Evolutionary conservation across 2,888 invertebrate genomes (phyloP).

Genomic region (Candidula unifasciata): DNA sequence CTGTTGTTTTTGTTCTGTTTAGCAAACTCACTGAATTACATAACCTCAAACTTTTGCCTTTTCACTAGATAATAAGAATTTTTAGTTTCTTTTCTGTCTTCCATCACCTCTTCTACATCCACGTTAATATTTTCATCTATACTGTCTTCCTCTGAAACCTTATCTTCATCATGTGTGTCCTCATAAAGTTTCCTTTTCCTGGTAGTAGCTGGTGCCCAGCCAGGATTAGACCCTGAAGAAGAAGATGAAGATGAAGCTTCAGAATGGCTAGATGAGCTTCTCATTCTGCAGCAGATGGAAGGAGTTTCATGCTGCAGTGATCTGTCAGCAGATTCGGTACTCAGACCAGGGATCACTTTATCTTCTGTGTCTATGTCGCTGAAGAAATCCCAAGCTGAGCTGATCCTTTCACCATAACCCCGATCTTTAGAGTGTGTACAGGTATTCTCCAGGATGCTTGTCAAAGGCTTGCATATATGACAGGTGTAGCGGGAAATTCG

Average conservation of each 20-base stretch:
- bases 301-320: not conserved
- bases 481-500: constrained; percentile 13
- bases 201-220: not conserved
- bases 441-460: constrained; percentile 35
- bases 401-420: constrained; percentile 10
- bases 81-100: not conserved
- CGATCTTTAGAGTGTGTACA: constrained; percentile 32
- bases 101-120: not conserved
- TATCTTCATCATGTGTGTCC: not conserved
- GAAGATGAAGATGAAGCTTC: not conserved
- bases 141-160: not conserved
- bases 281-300: not conserved
- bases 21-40: no score
- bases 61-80: not conserved
- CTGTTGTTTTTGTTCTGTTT: no score
- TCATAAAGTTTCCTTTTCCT: constrained; percentile 16
- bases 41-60: not conserved
- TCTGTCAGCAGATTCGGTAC: not conserved
- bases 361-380: constrained; percentile 4
- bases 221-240: not conserved
- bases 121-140: not conserved
- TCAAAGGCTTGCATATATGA: constrained; percentile 42
- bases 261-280: not conserved
- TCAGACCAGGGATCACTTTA: not conserved
- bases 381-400: not conserved